Conservation (phyloP, 2,888 invertebrate genomes). For the Pyrocoelia pectoralis region DNA sequence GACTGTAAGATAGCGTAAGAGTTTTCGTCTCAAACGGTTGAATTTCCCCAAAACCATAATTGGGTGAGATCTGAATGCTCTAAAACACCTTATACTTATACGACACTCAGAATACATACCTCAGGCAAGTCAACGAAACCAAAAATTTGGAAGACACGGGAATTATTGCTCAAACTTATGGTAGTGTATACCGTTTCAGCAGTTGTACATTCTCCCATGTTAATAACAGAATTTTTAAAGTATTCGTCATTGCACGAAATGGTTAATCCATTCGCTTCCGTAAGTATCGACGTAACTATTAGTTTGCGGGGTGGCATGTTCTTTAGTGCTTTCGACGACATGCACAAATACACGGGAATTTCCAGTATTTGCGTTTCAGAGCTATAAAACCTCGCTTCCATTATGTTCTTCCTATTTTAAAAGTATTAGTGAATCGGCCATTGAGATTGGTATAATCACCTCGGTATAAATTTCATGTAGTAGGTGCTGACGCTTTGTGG, state of each 20-base stretch:
- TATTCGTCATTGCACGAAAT: slow-evolving; percentile 20
- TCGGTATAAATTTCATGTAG: slow-evolving; percentile 40
- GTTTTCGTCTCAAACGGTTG: slow-evolving; percentile 41
- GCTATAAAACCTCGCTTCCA: slow-evolving; percentile 27
- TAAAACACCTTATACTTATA: slow-evolving; percentile 23
- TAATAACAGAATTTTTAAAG: slow-evolving; percentile 19
- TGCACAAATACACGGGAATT: slow-evolving; percentile 39
- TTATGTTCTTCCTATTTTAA: slow-evolving; percentile 23
- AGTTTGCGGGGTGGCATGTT: slow-evolving; percentile 41
- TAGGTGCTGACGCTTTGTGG: slow-evolving; percentile 18
- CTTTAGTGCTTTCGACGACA: slow-evolving; percentile 37
- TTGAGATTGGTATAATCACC: slow-evolving; percentile 20
- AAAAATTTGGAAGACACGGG: slow-evolving; percentile 42
- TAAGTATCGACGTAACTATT: slow-evolving; percentile 42
- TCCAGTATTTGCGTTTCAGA: slow-evolving; percentile 38
- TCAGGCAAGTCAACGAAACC: slow-evolving; percentile 45
- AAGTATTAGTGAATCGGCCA: neutral
- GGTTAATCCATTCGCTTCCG: slow-evolving; percentile 36
- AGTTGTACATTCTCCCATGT: slow-evolving; percentile 44
- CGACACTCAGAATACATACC: too few species aligned
- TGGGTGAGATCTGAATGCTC: slow-evolving; percentile 43
- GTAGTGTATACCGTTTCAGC: slow-evolving; percentile 42
- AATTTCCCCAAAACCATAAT: slow-evolving; percentile 47
- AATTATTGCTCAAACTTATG: slow-evolving; percentile 42
- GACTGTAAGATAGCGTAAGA: slow-evolving; percentile 38